Base-by-base conservation (phyloP, 2,888 invertebrate genomes). In the Dichetophora obliterata region DNA sequence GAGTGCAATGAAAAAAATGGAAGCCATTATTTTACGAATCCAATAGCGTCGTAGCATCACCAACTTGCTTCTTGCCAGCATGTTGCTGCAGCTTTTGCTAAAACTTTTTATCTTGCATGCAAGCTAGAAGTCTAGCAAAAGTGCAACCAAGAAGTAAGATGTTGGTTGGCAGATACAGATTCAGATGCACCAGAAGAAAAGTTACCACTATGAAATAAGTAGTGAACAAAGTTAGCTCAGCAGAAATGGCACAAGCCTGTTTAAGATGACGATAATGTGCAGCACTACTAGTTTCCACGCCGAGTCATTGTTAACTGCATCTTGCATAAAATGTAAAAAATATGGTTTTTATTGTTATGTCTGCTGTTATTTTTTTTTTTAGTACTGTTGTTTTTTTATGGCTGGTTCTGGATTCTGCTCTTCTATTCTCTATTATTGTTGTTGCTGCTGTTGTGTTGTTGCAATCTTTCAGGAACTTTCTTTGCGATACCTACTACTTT, bases 361-460 rank as follows among this genome's bases (percentile, higher is more conserved):
- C 54, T 54, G 54, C 22, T n/a, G 14, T 65, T 74, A 34, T 75
- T 43, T 63, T 63, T n/a, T n/a, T n/a, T n/a, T n/a, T n/a, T n/a
- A n/a, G n/a, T 24, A 3, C 27, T 37, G 34, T 27, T 57, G 37
- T 37, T 66, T 5, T 66, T 66, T n/a, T n/a, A n/a, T n/a, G n/a
- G n/a, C n/a, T n/a, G n/a, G n/a, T n/a, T n/a, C n/a, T n/a, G n/a
- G n/a, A n/a, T n/a, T 37, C 37, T 68, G 68, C 11, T 68, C 2
- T 52, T 2, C 14, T 3, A 14, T 16, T 14, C 2, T 5, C 24
- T 22, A 27, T 4, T 22, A 50, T 50, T 68, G 11, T 24, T 68
- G 48, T 50, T 68, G 11, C 16, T 68, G 48, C 37, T 22, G 1
- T 61, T 6, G 11, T 63, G 1, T 63, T 31, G 34, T 63, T 27